Base-by-base conservation (phyloP, 2,888 invertebrate species). In the Drosophila kanekoi region DNA sequence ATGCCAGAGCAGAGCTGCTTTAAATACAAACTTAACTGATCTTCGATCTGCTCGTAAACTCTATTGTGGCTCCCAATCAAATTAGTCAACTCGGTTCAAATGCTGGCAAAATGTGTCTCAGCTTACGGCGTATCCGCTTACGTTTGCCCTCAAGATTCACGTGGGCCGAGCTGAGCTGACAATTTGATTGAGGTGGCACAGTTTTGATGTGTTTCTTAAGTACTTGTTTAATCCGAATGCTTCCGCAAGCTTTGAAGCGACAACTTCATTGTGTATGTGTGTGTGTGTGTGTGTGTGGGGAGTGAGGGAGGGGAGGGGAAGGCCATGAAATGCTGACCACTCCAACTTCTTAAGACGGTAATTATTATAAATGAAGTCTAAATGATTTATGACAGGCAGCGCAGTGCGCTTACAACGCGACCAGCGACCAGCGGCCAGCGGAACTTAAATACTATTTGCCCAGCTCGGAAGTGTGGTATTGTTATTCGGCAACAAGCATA, bases 351-450 rank as follows among this genome's bases (percentile, higher is more conserved):
- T 64, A 47, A 77, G 73, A 23, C 52, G 74, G 77, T 87, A 79
- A 84, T 84, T 84, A 84, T 85, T 84, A 87, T 85, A 84, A 84
- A 84, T 84, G 87, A 87, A 84, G 77, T 82, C 75, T 52, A 79
- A 76, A 84, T 84, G 83, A 84, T 84, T 87, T 87, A 84, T 84
- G 83, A 82, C 76, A 79, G 60, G 33, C 43, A 59, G 40, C 45
- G 51, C 45, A 64, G 59, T 72, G 77, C 82, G 72, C 72, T 83
- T 85, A 83, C 83, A 87, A 64, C 82, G 69, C 74, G 64, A 61
- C 60, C n/a, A n/a, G n/a, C n/a, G n/a, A n/a, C n/a, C 59, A 76
- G 76, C 79, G 53, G 53, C 13, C 35, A 35, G 35, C 80, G 81
- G 81, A 81, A 86, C 83, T 68, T 38, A 79, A 56, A 20, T 49